Percentiles rank a stretch among this genome's conserved stretches.
phyloP scores from a whole-genome alignment of 2,113 vertebrate species.

The Cephalopholis sonnerati region DNA sequence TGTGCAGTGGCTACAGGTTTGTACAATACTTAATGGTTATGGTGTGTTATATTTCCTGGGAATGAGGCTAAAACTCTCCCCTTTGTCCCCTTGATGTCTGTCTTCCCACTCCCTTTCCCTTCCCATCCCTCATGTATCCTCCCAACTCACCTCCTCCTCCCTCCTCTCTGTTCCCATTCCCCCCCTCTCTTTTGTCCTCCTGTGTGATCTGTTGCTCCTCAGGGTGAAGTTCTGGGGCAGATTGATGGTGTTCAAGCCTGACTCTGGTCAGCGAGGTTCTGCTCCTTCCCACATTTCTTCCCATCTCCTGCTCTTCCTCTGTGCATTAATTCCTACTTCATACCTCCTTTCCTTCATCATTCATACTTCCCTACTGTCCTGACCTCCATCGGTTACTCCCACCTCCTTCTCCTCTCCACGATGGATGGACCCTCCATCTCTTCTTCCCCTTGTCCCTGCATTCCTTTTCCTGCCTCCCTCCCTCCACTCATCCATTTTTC shows the following conservation, averaged over 20 bases:
- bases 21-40: neutral
- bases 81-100: neutral
- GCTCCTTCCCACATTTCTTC: constrained; percentile 51
- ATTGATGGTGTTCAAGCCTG: constrained; percentile 61
- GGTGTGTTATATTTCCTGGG: neutral
- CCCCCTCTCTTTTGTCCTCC: constrained; percentile 45
- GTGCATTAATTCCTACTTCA: constrained; percentile 39
- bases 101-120: constrained; percentile 16
- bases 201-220: constrained; percentile 71
- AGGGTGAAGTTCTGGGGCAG: constrained; percentile 60
- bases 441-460: constrained; percentile 24
- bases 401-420: constrained; percentile 11
- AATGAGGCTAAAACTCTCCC: constrained; percentile 15
- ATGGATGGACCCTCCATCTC: constrained; percentile 33
- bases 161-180: constrained; percentile 28
- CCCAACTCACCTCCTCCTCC: constrained; percentile 11
- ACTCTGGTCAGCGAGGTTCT: constrained; percentile 54
- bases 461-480: constrained; percentile 31
- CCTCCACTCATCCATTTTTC: constrained; percentile 11
- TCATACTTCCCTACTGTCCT: constrained; percentile 37
- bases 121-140: constrained; percentile 4
- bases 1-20: neutral
- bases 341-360: constrained; percentile 42
- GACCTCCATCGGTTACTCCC: constrained; percentile 30
- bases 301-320: constrained; percentile 29